Evolutionary conservation across 2,113 vertebrate species (phyloP), one percentile per base, ranked within the genome.

Genomic region (Poeciliopsis prolifica): DNA sequence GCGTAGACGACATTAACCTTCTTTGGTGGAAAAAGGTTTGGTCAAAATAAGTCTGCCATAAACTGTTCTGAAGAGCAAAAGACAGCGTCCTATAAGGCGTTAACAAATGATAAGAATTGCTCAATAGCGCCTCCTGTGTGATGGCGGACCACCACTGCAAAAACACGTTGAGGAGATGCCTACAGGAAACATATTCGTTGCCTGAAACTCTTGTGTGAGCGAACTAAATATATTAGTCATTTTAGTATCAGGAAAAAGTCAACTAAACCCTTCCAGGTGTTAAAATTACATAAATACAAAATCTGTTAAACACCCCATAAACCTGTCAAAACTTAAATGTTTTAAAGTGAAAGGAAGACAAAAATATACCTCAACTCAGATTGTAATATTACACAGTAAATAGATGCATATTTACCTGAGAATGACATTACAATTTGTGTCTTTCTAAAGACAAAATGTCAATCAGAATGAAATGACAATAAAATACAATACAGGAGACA

Each of bases 81-180:
- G 5, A 22, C 17, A 33, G 62, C 0, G 4, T 10, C 5, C 26
- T 12, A n/a, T 37, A 40, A n/a, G 9, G 5, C 9, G 22, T 35
- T n/a, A 26, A 40, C 29, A 37, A 35, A 22, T 28, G 5, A 26
- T 6, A 3, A 15, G 42, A 44, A 48, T 48, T 22, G 64, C 6
- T 14, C 24, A 24, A 12, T 62, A 68, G 81, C 74, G 78, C 72
- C 78, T 3, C 58, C 85, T 73, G 14, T 6, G 69, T 84, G 54
- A 10, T 3, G 85, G 88, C 83, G 79, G 4, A 65, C 9, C 1
- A 3, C 8, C 30, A 54, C 37, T 6, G 12, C 69, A 66, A 30
- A 2, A 13, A 42, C 14, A 29, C 7, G 7, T 48, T 48, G 5
- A 58, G 22, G 51, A 54, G 22, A 51, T 51, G 1, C 44, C 19